Conservation (phyloP, 2,797 vertebrate species). For the Gorsachius magnificus region DNA sequence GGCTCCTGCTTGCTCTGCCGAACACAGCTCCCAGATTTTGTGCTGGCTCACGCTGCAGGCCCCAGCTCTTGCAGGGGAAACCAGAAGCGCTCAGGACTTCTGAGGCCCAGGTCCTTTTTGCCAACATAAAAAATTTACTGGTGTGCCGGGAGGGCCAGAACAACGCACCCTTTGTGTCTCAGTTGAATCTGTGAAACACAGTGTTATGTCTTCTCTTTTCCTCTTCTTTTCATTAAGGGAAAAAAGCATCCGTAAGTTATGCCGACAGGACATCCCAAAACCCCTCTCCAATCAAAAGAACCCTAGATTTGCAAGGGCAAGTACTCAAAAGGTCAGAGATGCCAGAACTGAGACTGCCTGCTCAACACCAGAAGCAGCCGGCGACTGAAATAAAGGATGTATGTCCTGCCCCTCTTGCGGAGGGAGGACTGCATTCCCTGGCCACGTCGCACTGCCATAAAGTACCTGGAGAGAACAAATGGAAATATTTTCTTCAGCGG, state of each 20-base stretch:
- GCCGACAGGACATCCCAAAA: neutral
- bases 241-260: neutral
- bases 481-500: slow-evolving; percentile 26
- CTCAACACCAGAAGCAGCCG: neutral
- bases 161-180: slow-evolving; percentile 20
- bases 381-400: neutral
- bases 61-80: neutral
- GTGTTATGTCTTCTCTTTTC: neutral
- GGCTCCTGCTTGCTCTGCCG: fast-evolving
- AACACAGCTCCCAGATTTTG: neutral
- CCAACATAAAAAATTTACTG: slow-evolving; percentile 9
- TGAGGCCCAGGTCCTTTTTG: neutral
- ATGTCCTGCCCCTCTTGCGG: neutral
- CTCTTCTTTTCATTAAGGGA: neutral
- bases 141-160: neutral
- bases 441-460: slow-evolving; percentile 12
- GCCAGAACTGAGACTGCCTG: neutral
- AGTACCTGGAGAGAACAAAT: slow-evolving; percentile 58
- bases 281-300: neutral
- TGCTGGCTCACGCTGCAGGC: neutral
- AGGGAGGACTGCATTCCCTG: neutral
- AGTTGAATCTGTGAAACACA: neutral
- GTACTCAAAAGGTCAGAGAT: neutral
- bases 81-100: neutral
- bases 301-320: neutral